Conservation (phyloP, 2,113 vertebrate genomes). For the Abramis brama region DNA sequence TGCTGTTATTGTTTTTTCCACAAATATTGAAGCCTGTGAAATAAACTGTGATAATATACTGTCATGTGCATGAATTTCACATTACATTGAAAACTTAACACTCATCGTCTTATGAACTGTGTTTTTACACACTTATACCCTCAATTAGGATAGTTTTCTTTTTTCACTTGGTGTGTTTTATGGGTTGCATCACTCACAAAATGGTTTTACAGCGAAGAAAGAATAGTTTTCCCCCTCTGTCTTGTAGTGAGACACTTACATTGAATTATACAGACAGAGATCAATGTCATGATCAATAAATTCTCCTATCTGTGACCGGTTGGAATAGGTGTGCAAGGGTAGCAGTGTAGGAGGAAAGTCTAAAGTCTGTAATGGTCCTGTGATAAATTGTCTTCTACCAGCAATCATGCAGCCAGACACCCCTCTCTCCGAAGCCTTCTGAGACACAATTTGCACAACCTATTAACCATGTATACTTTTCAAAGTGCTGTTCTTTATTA, state of each 20-base stretch:
- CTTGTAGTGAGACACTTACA: constrained; percentile 3
- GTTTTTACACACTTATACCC: neutral
- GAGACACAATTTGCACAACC: neutral
- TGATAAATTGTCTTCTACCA: constrained; percentile 8
- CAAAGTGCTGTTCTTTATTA: neutral
- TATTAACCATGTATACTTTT: neutral
- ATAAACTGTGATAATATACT: constrained; percentile 31
- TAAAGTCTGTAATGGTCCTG: neutral
- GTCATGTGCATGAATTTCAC: neutral
- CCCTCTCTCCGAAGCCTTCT: neutral
- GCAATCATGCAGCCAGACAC: neutral
- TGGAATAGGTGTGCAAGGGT: neutral
- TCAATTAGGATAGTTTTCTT: neutral
- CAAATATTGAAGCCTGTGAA: constrained; percentile 33
- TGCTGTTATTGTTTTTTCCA: constrained; percentile 21
- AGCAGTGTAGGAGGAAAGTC: neutral
- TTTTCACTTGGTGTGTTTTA: constrained; percentile 16
- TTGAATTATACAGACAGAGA: constrained; percentile 2
- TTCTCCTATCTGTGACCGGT: neutral
- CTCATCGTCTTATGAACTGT: neutral
- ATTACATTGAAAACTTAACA: neutral
- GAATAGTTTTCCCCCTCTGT: neutral
- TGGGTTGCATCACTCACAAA: neutral
- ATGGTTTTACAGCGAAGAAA: neutral
- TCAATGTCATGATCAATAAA: constrained; percentile 24